Percentiles rank a stretch among this genome's conserved stretches.
phyloP scores from a whole-genome alignment of 2,888 invertebrate species.

The Antheraea assamensis region DNA sequence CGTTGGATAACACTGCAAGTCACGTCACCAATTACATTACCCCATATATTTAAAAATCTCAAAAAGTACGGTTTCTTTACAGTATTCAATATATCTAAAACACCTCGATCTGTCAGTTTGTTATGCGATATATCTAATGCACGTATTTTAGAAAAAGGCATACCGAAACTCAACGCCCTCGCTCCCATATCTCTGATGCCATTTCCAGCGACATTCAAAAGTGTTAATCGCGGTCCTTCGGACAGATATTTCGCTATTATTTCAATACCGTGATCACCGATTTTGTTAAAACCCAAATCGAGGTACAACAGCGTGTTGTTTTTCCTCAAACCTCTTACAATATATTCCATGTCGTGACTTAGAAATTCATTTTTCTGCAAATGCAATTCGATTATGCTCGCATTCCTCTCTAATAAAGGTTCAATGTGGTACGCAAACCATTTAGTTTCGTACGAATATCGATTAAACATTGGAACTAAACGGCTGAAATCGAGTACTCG shows the following conservation, averaged over 20 bases:
- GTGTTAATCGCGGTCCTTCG: slow-evolving; percentile 71
- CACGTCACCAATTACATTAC: slow-evolving; percentile 62
- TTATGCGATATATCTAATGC: slow-evolving; percentile 83
- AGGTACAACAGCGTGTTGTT: slow-evolving; percentile 81
- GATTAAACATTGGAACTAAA: slow-evolving; percentile 60
- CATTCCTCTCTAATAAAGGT: slow-evolving; percentile 62
- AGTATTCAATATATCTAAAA: slow-evolving; percentile 78
- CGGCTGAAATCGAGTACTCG: slow-evolving; percentile 69
- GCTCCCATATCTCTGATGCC: slow-evolving; percentile 81
- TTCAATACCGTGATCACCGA: slow-evolving; percentile 83
- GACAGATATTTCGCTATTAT: slow-evolving; percentile 78
- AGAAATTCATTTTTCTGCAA: slow-evolving; percentile 83
- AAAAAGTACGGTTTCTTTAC: slow-evolving; percentile 77
- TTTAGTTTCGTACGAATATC: slow-evolving; percentile 70
- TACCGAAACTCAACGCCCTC: slow-evolving; percentile 75
- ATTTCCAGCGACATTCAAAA: slow-evolving; percentile 81
- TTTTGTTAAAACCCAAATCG: slow-evolving; percentile 82
- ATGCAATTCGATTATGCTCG: slow-evolving; percentile 78
- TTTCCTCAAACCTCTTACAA: slow-evolving; percentile 72
- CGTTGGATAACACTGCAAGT: slow-evolving; percentile 67
- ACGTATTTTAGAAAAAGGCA: slow-evolving; percentile 82
- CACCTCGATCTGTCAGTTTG: slow-evolving; percentile 76
- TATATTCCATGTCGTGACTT: slow-evolving; percentile 82
- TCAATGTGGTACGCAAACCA: slow-evolving; percentile 79
- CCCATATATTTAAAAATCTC: slow-evolving; percentile 71